phyloP scores from a whole-genome alignment of 1,140 invertebrate species.

The Drosophila repleta region DNA sequence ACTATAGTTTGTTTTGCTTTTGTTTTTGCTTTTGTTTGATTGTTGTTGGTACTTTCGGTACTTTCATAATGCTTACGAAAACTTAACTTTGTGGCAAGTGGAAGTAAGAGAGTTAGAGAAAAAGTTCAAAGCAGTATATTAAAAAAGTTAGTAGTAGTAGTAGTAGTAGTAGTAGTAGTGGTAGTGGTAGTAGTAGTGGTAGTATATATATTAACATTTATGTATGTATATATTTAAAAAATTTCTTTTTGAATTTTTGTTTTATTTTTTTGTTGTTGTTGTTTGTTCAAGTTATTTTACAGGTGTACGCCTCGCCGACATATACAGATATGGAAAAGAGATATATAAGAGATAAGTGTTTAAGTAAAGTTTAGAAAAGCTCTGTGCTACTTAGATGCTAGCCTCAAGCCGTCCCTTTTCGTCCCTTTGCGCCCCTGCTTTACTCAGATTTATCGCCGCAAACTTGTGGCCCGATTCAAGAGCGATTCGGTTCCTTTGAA shows the following conservation, averaged over 20 bases:
- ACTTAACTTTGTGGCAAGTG: slow-evolving; percentile 39
- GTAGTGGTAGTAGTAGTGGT: not conserved
- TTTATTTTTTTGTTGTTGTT: slow-evolving; percentile 18
- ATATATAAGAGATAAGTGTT: not conserved
- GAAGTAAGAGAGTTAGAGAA: slow-evolving; percentile 49
- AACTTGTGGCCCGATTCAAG: slow-evolving; percentile 61
- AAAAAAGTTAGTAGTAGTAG: slow-evolving; percentile 24
- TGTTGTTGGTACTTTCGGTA: slow-evolving; percentile 13
- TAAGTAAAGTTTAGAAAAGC: slow-evolving; percentile 21
- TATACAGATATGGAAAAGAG: not conserved
- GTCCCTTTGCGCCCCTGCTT: not conserved
- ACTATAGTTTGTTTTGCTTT: not conserved
- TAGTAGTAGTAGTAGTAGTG: slow-evolving; percentile 1
- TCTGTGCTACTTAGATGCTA: slow-evolving; percentile 8
- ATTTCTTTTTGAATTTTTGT: not conserved
- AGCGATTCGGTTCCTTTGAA: not conserved
- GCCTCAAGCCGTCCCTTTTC: not conserved
- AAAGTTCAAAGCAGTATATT: slow-evolving; percentile 51
- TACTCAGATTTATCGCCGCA: not conserved
- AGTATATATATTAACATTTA: slow-evolving; percentile 36
- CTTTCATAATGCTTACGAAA: slow-evolving; percentile 31
- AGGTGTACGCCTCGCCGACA: slow-evolving; percentile 31
- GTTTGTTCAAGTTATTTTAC: slow-evolving; percentile 39
- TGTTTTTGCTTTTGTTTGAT: slow-evolving; percentile 7
- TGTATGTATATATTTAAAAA: slow-evolving; percentile 15